Evolutionary conservation across 2,888 invertebrate genomes (phyloP).

Genomic region (Leptogaster cylindrica): DNA sequence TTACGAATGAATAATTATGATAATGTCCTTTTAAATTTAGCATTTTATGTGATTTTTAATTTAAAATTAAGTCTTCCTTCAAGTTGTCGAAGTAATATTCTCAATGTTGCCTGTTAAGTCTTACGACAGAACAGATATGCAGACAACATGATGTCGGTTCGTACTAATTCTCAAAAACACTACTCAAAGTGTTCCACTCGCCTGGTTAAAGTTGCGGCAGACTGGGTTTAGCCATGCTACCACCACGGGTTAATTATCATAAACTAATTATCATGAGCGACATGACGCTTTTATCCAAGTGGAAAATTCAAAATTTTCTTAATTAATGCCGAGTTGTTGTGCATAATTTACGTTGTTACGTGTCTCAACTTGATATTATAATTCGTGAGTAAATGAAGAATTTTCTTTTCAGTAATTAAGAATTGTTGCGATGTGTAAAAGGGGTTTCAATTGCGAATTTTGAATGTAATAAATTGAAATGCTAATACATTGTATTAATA

Average conservation of each 20-base stretch:
- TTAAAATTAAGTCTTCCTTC: too few relatives aligned
- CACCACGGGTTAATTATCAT: conserved; percentile 45
- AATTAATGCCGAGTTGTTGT: conserved; percentile 40
- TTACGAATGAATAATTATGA: too few relatives aligned
- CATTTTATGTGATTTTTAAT: too few relatives aligned
- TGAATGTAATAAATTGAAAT: too few relatives aligned
- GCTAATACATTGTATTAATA: too few relatives aligned
- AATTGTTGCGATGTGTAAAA: too few relatives aligned
- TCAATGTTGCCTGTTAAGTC: too few relatives aligned
- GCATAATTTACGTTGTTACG: conserved; percentile 28
- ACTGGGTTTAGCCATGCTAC: neutral
- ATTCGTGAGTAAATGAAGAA: neutral
- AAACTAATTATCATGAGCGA: conserved; percentile 47
- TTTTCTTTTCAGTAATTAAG: too few relatives aligned
- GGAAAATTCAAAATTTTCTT: conserved; percentile 44
- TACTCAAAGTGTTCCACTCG: conserved; percentile 26
- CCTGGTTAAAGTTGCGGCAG: conserved; percentile 5
- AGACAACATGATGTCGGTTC: too few relatives aligned
- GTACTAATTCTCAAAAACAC: neutral
- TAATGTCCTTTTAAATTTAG: too few relatives aligned
- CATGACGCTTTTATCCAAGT: conserved; percentile 45
- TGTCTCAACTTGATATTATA: conserved; percentile 7
- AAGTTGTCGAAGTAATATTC: conserved; percentile 11
- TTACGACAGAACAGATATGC: too few relatives aligned
- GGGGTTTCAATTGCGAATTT: too few relatives aligned